Conservation (phyloP, 64 coral and sea anemone species). For the Stichodactyla helianthus region DNA sequence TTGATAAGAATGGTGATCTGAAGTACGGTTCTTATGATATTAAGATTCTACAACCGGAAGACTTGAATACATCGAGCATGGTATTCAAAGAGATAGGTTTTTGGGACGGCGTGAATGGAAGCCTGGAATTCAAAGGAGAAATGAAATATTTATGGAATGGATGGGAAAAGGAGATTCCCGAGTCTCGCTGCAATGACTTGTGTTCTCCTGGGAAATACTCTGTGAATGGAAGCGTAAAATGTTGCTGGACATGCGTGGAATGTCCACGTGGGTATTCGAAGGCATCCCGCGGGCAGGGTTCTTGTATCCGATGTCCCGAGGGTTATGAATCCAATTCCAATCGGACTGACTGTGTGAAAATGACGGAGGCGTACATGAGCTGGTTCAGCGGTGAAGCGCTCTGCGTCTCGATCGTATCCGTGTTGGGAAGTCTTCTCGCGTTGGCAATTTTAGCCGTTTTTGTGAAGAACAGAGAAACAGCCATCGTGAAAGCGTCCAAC, state of each 20-base stretch:
- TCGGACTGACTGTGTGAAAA: constrained; percentile 60
- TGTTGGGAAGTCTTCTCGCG: constrained; percentile 31
- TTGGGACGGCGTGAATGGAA: constrained; percentile 60
- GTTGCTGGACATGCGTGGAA: constrained; percentile 90
- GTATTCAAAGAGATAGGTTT: constrained; percentile 64
- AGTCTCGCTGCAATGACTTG: constrained; percentile 61
- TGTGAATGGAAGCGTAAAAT: constrained; percentile 57
- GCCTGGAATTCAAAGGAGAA: constrained; percentile 25
- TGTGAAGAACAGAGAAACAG: constrained; percentile 60
- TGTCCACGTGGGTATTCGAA: constrained; percentile 66
- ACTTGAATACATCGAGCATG: constrained; percentile 31
- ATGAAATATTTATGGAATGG: constrained; percentile 60
- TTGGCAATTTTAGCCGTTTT: constrained; percentile 53
- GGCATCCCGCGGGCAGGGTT: constrained; percentile 30
- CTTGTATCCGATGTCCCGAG: constrained; percentile 52
- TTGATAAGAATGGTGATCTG: constrained; percentile 69
- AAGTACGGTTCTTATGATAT: constrained; percentile 80
- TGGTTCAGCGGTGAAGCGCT: constrained; percentile 38
- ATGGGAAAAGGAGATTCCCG: constrained; percentile 19
- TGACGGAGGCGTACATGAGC: constrained; percentile 65
- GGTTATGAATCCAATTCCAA: constrained; percentile 64
- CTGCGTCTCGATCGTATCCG: constrained; percentile 11
- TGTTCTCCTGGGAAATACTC: constrained; percentile 67
- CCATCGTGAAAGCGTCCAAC: constrained; percentile 92
- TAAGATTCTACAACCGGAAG: constrained; percentile 68